Base-by-base conservation (phyloP, 1,140 invertebrate genomes). In the Saccostrea glomerata region DNA sequence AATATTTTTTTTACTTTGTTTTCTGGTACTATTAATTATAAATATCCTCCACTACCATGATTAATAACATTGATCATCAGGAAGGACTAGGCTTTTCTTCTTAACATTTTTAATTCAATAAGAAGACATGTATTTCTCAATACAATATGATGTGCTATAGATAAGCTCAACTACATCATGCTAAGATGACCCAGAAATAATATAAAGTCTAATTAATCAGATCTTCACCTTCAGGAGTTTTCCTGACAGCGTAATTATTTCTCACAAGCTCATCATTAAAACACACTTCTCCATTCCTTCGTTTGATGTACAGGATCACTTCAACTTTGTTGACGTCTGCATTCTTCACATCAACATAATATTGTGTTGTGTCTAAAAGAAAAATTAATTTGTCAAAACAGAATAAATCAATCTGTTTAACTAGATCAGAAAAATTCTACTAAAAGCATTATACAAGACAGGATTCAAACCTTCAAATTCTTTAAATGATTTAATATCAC, bases 251-350 rank as follows among this genome's bases (percentile, higher is more conserved):
- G 60, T 85, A 88, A 11, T 85, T 82, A 4, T 85, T 88, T 1
- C 17, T 58, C 13, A 88, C 82, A n/a, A 70, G 83, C 40, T 73
- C 15, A 60, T 87, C 82, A 87, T 86, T 86, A 12, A 82, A 36
- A 84, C 82, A 87, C 15, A 73, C 23, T 84, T 17, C 17, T 23
- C 15, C 82, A 47, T 63, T 63, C 20, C 36, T 30, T 54, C 15
- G 25, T 30, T 70, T 63, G 9, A 87, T 47, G 47, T 87, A 86
- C 6, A 88, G 17, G 3, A 40, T 70, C 17, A 89, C 58, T 84
- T 85, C 58, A 25, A 23, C 85, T 56, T 47, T 58, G 12, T 55
- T 70, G 4, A 25, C 82, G 23, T 86, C 84, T 73, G 73, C 20
- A 56, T 85, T 86, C 77, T 89, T 20, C 36, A 56, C 25, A 15